phyloP scores from a whole-genome alignment of 2,797 vertebrate species.

The Gallirallus australis region DNA sequence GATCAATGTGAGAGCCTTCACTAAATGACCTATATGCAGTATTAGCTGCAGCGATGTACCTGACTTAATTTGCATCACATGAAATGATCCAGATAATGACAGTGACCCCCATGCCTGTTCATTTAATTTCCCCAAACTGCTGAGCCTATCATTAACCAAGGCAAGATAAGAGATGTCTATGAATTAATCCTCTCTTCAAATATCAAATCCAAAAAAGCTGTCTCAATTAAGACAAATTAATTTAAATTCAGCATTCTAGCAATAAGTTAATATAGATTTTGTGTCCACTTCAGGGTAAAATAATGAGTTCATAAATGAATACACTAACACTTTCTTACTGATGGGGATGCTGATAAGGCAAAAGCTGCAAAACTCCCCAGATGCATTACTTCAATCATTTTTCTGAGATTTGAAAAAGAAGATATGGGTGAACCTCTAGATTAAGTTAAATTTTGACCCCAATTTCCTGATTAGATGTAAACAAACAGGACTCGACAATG shows the following conservation, averaged over 20 bases:
- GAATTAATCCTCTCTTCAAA: constrained; percentile 52
- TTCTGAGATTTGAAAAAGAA: background rate
- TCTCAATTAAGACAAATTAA: constrained; percentile 53
- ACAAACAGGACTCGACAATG: background rate
- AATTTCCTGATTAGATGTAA: background rate
- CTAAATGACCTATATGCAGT: background rate
- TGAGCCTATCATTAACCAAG: constrained; percentile 37
- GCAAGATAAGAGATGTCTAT: constrained; percentile 31
- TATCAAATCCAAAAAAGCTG: constrained; percentile 30
- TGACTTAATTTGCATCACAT: constrained; percentile 43
- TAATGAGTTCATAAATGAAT: background rate
- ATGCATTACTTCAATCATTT: background rate
- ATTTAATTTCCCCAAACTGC: constrained; percentile 48
- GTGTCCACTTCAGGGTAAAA: background rate
- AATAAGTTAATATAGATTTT: background rate
- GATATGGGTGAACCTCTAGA: background rate
- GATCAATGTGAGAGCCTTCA: background rate
- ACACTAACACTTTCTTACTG: background rate
- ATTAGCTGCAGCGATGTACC: background rate
- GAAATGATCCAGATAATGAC: constrained; percentile 46
- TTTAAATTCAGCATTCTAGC: constrained; percentile 29
- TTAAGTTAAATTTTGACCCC: background rate
- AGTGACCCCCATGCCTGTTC: constrained; percentile 15
- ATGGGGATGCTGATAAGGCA: background rate
- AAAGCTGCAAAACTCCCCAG: background rate